These are phyloP conservation scores for Phylloscopus trochilus DNA, from an alignment of 2,113 vertebrate species.

Conservation along the genomic window DNA sequence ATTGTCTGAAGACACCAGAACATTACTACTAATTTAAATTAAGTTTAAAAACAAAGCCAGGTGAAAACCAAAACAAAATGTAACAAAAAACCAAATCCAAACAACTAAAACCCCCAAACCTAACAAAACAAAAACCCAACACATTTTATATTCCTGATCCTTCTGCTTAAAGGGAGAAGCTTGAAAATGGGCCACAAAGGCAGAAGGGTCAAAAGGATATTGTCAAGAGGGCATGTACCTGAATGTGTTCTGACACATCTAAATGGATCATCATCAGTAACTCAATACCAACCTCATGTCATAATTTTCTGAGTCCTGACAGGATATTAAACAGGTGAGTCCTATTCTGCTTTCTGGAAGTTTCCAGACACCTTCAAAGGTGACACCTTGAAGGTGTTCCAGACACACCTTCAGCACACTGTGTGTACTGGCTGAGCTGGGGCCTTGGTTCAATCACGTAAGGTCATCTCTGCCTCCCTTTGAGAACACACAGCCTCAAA, in stretches of 20 bases:
- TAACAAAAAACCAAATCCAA: neutral
- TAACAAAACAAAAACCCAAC: neutral
- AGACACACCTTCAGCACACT: too few species aligned
- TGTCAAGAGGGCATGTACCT: neutral
- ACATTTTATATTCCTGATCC: neutral
- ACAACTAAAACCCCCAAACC: too few species aligned
- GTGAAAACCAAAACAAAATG: neutral
- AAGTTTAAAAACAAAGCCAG: neutral
- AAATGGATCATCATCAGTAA: neutral
- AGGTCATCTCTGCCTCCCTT: neutral
- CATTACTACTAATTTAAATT: neutral
- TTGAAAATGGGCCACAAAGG: neutral
- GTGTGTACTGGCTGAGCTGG: neutral
- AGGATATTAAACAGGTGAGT: neutral
- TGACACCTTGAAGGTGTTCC: too few species aligned
- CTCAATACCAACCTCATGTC: neutral
- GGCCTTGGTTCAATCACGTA: fast-evolving
- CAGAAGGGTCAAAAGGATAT: neutral
- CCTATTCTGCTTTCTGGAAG: neutral
- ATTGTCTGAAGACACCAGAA: neutral
- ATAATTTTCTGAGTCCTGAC: neutral
- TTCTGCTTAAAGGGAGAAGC: neutral
- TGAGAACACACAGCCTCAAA: neutral
- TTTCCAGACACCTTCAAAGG: neutral
- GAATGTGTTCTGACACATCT: neutral